Percentiles rank a stretch among this genome's conserved stretches.
Evolutionary conservation across 2,113 vertebrate species (phyloP).

Genomic region (Excalfactoria chinensis): DNA sequence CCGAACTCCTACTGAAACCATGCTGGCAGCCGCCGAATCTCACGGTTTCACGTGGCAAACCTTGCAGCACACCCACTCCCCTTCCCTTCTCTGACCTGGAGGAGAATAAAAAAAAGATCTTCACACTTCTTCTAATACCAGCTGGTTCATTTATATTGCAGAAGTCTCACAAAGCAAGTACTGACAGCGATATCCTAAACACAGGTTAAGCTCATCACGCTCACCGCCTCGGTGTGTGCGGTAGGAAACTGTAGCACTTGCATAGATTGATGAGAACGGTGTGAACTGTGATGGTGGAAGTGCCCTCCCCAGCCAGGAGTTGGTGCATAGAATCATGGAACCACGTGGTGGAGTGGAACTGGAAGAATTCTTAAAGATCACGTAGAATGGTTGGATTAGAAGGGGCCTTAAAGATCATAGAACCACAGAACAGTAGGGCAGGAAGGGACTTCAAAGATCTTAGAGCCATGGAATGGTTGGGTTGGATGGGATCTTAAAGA

Average conservation of each 20-base stretch:
- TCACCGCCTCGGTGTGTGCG: background rate
- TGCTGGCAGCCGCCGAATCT: constrained; percentile 42
- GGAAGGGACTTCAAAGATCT: no score
- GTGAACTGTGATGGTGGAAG: background rate
- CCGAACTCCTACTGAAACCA: constrained; percentile 2
- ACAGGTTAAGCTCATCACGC: constrained; percentile 38
- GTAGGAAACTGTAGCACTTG: background rate
- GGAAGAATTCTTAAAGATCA: no score
- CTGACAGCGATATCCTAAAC: constrained; percentile 71
- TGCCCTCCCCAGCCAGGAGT: background rate
- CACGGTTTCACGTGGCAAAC: constrained; percentile 66
- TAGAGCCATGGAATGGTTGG: no score
- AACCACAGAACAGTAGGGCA: no score
- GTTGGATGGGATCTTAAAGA: no score
- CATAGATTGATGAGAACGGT: background rate
- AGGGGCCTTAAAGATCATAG: no score
- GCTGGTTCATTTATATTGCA: constrained; percentile 75
- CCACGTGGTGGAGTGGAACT: no score
- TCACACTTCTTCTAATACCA: constrained; percentile 80
- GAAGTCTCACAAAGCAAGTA: constrained; percentile 52
- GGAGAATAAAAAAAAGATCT: constrained; percentile 30
- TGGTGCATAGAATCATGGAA: no score
- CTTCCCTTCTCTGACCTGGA: constrained; percentile 31
- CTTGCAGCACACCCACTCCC: constrained; percentile 64
- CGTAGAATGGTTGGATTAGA: no score